Evolutionary conservation across 2,113 vertebrate species (phyloP).

Genomic region (Onychorhynchus coronatus): DNA sequence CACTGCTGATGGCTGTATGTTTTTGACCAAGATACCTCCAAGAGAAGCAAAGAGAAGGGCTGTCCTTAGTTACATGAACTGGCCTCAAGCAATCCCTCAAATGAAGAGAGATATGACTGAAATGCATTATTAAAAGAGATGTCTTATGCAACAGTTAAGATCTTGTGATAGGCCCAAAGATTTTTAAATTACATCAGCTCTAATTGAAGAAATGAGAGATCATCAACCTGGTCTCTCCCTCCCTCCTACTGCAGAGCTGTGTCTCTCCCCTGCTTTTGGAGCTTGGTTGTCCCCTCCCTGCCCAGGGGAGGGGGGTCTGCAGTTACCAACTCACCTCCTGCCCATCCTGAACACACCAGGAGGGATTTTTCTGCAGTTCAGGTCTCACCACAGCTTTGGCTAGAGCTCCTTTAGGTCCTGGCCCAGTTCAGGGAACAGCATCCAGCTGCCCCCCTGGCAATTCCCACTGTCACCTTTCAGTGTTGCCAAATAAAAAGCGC

Average conservation of each 20-base stretch:
- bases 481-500: rapidly evolving
- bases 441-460: neutral
- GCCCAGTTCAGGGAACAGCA: too few species aligned
- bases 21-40: neutral
- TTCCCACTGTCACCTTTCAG: neutral
- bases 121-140: slow-evolving; percentile 7
- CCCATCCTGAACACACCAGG: neutral
- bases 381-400: neutral
- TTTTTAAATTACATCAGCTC: neutral
- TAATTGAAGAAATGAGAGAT: neutral
- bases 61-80: neutral
- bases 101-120: neutral
- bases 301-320: neutral
- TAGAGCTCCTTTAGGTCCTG: neutral
- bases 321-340: neutral
- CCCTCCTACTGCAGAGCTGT: neutral
- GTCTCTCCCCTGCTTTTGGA: neutral
- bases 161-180: neutral
- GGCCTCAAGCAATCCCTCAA: neutral
- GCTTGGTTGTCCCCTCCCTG: neutral
- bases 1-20: rapidly evolving
- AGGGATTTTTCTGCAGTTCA: rapidly evolving
- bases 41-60: neutral
- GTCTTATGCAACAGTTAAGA: neutral
- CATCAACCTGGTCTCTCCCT: neutral